phyloP scores from a whole-genome alignment of 2,113 vertebrate species.

The Nansenia antarctica region DNA sequence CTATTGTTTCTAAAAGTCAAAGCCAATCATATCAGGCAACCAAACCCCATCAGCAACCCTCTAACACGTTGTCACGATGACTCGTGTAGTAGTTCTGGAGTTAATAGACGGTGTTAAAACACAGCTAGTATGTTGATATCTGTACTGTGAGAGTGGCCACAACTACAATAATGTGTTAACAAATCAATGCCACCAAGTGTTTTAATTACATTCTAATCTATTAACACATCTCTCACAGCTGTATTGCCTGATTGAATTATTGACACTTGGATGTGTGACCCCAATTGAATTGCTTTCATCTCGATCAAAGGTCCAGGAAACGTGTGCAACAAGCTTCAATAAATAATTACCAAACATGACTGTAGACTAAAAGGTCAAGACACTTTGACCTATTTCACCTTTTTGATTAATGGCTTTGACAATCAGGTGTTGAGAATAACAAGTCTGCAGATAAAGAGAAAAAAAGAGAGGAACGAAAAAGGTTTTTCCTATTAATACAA shows the following conservation, averaged over 20 bases:
- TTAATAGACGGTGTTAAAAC: background rate
- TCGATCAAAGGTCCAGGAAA: slow-evolving; percentile 30
- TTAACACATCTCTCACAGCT: slow-evolving; percentile 51
- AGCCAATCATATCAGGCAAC: background rate
- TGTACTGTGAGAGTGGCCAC: no score
- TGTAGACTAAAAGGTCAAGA: slow-evolving; percentile 15
- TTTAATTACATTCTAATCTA: slow-evolving; percentile 59
- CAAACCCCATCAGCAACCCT: background rate
- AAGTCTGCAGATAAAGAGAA: no score
- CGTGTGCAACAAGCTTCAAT: slow-evolving; percentile 36
- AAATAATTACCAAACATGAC: slow-evolving; percentile 32
- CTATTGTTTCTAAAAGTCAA: no score
- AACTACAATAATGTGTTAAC: slow-evolving; percentile 16
- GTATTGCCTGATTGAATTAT: slow-evolving; percentile 50
- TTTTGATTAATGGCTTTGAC: slow-evolving; percentile 49
- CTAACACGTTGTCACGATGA: background rate
- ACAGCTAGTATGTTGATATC: background rate
- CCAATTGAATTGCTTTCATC: slow-evolving; percentile 44
- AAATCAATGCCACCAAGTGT: slow-evolving; percentile 55
- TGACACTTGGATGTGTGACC: slow-evolving; percentile 43
- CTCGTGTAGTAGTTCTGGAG: background rate
- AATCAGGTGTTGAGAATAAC: no score
- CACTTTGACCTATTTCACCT: slow-evolving; percentile 19
- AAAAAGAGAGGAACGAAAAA: background rate
- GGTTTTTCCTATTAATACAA: background rate